Evolutionary conservation across 2,113 vertebrate genomes (phyloP), one percentile per base, ranked within the genome.

Genomic region (Egretta garzetta): DNA sequence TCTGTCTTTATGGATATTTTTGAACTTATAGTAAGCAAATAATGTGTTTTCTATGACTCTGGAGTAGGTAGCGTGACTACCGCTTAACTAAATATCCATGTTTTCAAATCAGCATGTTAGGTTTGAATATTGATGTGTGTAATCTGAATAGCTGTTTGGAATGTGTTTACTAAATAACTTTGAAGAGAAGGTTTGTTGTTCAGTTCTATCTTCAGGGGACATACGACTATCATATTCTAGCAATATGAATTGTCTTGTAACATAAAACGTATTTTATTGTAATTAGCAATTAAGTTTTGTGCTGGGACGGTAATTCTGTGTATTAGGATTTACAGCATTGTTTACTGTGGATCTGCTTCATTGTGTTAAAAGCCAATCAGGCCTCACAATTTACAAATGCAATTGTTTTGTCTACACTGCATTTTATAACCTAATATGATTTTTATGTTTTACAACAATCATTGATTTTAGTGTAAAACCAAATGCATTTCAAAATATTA

Each of bases 1-100:
- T 99, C 99, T 47, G 99, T 99, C 93, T 99, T 99, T 96, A 99
- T 99, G 99, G 99, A 99, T 95, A 97, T 99, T 96, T 99, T 99
- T 98, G 98, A 99, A 97, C 98, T 99, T 73, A 98, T 97, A 95
- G 99, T 99, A 98, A 98, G 99, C 94, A 93, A 75, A 55, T 62
- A 5, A 4, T 17, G 43, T 90, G 71, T 35, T 52, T 76, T 93
- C 45, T 71, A 1, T 86, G 63, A 76, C 28, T 84, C 21, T 59
- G 27, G 33, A 84, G 18, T 88, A 80, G 50, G 32, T 89, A 60
- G 62, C 12, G 6, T 75, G 45, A 12, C 32, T 83, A 10, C 27
- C 26, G 50, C 28, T 94, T 85, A 35, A 37, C 75, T 73, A 79
- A 79, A 18, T 75, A 16, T 6, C 35, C 81, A 20, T 9, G 3